Conservation (phyloP, 2,113 vertebrate species). For the Uria lomvia region DNA sequence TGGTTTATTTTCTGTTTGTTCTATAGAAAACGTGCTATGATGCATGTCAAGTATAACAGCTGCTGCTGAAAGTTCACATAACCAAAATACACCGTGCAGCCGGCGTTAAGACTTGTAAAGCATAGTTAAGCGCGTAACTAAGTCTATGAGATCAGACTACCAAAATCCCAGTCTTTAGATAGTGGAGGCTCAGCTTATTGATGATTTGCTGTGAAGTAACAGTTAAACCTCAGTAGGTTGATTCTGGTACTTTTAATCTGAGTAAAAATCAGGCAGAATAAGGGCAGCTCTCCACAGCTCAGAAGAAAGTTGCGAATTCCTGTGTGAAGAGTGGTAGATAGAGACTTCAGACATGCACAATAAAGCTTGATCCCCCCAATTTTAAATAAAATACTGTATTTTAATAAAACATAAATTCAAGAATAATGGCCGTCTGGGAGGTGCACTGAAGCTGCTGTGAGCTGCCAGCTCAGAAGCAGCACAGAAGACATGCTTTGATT, state of each 20-base stretch:
- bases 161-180: neutral
- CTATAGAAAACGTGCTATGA: neutral
- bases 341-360: neutral
- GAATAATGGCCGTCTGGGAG: neutral
- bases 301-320: neutral
- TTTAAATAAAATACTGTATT: neutral
- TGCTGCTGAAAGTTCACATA: neutral
- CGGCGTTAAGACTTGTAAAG: neutral
- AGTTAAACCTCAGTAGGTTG: neutral
- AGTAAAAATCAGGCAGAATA: neutral
- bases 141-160: neutral
- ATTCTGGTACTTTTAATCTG: neutral
- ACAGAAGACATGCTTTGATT: neutral
- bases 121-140: fast-evolving
- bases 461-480: neutral
- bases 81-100: neutral
- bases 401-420: neutral
- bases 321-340: neutral
- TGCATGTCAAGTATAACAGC: neutral
- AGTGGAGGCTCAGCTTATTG: neutral
- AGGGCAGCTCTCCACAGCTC: neutral
- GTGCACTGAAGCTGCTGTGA: neutral
- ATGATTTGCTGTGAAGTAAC: neutral
- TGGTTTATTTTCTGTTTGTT: neutral
- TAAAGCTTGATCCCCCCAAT: neutral